Conservation (phyloP, 2,797 vertebrate genomes). For the Acipenser transmontanus region DNA sequence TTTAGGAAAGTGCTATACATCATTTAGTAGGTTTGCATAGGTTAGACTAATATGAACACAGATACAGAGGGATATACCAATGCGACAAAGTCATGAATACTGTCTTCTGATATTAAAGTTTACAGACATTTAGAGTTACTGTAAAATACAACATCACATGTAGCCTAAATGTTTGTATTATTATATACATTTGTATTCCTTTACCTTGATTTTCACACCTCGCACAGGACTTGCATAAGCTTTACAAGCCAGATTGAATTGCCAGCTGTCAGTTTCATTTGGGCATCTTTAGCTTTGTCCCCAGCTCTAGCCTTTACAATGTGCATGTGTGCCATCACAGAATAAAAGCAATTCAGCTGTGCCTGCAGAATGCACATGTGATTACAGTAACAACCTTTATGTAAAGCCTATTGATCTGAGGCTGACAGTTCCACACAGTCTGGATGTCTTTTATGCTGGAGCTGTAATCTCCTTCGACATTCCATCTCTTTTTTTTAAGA, state of each 20-base stretch:
- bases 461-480: constrained; percentile 16
- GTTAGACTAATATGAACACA: no score
- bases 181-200: no score
- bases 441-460: constrained; percentile 12
- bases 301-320: constrained; percentile 14
- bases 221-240: not conserved
- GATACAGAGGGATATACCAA: no score
- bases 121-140: no score
- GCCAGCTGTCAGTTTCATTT: constrained; percentile 6
- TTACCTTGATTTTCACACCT: no score
- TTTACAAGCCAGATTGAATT: not conserved
- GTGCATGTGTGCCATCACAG: not conserved
- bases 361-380: constrained; percentile 15
- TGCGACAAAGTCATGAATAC: no score
- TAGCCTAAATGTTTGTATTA: no score
- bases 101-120: no score
- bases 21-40: no score
- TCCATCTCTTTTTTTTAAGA: no score
- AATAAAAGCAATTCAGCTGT: constrained; percentile 15
- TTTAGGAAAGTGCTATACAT: no score
- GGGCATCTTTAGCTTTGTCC: constrained; percentile 9
- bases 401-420: constrained; percentile 23
- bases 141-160: no score
- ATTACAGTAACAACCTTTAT: constrained; percentile 20
- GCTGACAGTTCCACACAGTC: constrained; percentile 22